These are phyloP conservation scores for Bugula neritina DNA, from an alignment of 2,888 invertebrate species.

Conservation along the genomic window DNA sequence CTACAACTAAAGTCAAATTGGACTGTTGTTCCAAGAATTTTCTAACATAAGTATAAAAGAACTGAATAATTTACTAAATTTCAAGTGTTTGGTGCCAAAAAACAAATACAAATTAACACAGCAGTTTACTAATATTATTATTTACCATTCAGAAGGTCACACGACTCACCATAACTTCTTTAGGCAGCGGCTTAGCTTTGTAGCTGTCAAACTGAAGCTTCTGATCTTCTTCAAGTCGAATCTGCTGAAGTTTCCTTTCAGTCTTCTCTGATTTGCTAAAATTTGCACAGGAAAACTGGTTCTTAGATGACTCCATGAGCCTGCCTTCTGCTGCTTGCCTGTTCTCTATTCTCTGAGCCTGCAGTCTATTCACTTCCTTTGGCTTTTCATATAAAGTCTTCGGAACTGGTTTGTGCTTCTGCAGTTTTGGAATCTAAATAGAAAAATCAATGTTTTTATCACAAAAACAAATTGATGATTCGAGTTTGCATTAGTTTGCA, in stretches of 20 bases:
- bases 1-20: too few relatives aligned
- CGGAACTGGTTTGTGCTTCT: constrained; percentile 43
- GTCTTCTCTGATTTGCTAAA: constrained; percentile 49
- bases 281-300: constrained; percentile 49
- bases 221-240: constrained; percentile 39
- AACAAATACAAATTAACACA: too few relatives aligned
- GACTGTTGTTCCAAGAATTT: too few relatives aligned
- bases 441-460: background rate
- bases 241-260: constrained; percentile 39
- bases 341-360: constrained; percentile 38
- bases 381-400: constrained; percentile 41
- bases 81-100: too few relatives aligned
- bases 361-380: constrained; percentile 37
- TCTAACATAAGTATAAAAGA: too few relatives aligned
- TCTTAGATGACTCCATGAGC: constrained; percentile 45
- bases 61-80: too few relatives aligned
- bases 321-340: constrained; percentile 45
- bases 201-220: constrained; percentile 45
- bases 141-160: too few relatives aligned
- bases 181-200: constrained; percentile 41
- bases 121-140: too few relatives aligned
- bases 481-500: too few relatives aligned
- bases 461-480: too few relatives aligned
- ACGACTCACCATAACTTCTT: constrained; percentile 43
- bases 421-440: constrained; percentile 45